Percentiles rank a stretch among this genome's conserved stretches.
phyloP scores from a whole-genome alignment of 2,113 vertebrate genomes.

The Loxodonta africana region DNA sequence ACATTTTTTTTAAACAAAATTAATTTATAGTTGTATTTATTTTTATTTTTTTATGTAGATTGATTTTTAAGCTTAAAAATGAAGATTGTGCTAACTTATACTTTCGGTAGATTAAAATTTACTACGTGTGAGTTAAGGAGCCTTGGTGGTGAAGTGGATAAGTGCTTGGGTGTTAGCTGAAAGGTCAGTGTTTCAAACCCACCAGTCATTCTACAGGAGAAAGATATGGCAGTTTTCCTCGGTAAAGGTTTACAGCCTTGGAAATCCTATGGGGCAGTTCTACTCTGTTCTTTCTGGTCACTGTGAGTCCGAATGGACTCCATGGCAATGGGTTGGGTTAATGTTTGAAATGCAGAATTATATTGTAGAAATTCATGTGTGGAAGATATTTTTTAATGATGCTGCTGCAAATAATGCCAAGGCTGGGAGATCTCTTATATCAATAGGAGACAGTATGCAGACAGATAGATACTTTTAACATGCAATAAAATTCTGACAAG shows the following conservation, averaged over 20 bases:
- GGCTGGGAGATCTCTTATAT: not conserved
- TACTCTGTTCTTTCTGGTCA: not conserved
- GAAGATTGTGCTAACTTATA: not conserved
- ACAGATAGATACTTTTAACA: not conserved
- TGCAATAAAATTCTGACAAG: not conserved
- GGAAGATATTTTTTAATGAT: not conserved
- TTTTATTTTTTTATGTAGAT: too few species aligned
- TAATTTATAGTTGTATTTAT: not conserved
- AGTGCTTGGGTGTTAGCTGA: not conserved
- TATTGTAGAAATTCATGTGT: not conserved
- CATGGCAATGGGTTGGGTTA: not conserved
- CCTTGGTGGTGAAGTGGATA: not conserved
- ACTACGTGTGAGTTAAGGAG: not conserved
- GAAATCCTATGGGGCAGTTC: not conserved
- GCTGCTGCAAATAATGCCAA: not conserved
- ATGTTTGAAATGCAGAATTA: not conserved
- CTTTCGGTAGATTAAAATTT: not conserved
- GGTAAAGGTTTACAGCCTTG: not conserved
- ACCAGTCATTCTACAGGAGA: not conserved
- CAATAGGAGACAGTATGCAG: not conserved
- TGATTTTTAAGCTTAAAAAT: slow-evolving; percentile 42
- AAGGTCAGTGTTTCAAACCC: not conserved
- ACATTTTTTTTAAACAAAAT: not conserved
- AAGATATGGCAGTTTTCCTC: not conserved
- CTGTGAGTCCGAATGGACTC: not conserved